Base-by-base conservation (phyloP, 2,888 invertebrate genomes). In the Linnaemya vulpina region DNA sequence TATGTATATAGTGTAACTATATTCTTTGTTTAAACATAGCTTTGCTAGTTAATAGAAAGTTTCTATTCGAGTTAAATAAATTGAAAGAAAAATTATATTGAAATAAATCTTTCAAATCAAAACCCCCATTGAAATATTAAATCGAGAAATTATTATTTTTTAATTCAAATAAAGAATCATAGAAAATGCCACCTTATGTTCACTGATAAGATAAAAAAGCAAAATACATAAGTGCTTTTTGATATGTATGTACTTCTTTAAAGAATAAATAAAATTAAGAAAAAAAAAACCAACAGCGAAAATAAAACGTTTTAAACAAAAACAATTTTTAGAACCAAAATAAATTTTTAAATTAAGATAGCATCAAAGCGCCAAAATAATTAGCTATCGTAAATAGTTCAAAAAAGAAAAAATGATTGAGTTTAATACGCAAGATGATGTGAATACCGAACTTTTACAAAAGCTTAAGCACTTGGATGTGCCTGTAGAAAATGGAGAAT, bases 401-500 rank as follows among this genome's bases (percentile, higher is more conserved):
- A 43, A 46, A 15, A 68, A 40, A 13, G 30, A 77, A 62, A 60
- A 79, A 83, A 88, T 88, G 88, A 88, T 88, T 30, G 92, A 92
- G 76, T 91, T 89, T 84, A 91, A 92, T 84, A 89, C 90, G 67
- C 87, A 88, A 70, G 92, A 92, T 87, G 92, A 92, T 87, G 92
- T 90, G 73, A 92, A 91, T 84, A 90, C 91, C n/a, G 92, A 92
- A 88, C 88, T 92, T 73, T 88, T 92, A 86, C 90, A 91, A 84
- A 91, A 92, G 88, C 90, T 92, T 13, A 92, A 92, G 87, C 89
- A 91, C 81, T 88, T 92, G 84, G 92, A 92, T 88, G 90, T 91
- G n/a, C 91, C 90, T 3, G 90, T 88, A 3, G 91, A 91, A 86
- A 87, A 88, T 20, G 90, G 87, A 8, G 90, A 91, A 53, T 73